A percentile compares a stretch with the other conserved stretches of the same genome.
Evolutionary conservation across 2,113 vertebrate species (phyloP).

Genomic region (Podiceps cristatus): DNA sequence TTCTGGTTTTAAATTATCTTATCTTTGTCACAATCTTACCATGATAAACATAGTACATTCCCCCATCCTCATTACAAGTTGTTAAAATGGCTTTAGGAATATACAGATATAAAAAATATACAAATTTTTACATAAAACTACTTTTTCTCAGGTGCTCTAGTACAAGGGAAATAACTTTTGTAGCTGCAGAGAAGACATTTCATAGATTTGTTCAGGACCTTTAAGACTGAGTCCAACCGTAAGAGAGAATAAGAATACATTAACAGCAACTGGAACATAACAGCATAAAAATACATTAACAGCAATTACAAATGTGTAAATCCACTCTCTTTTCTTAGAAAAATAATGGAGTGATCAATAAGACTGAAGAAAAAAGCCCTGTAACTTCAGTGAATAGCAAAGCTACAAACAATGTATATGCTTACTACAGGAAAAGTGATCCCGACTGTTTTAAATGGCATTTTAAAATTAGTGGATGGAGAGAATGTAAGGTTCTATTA

Average conservation of each 20-base stretch:
- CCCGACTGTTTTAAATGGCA: not conserved
- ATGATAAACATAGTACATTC: not conserved
- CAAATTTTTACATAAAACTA: not conserved
- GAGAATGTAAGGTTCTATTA: not conserved
- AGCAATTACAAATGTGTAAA: not conserved
- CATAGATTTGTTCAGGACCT: not conserved
- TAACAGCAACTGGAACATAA: not conserved
- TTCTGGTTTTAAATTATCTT: not conserved
- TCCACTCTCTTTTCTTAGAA: not conserved
- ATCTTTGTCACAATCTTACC: not conserved
- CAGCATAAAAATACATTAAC: not conserved
- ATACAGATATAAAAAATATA: not conserved
- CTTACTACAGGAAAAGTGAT: not conserved
- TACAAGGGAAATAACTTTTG: not conserved
- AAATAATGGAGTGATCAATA: not conserved
- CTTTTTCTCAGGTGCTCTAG: not conserved
- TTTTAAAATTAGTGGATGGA: not conserved
- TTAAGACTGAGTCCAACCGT: not conserved
- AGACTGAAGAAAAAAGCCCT: not conserved
- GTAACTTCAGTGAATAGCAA: not conserved
- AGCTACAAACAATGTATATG: not conserved
- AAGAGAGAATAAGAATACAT: not conserved
- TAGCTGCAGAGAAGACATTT: not conserved
- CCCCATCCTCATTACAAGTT: not conserved
- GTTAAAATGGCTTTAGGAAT: not conserved